Conservation (phyloP, 2,113 vertebrate genomes). For the Columba janthina region DNA sequence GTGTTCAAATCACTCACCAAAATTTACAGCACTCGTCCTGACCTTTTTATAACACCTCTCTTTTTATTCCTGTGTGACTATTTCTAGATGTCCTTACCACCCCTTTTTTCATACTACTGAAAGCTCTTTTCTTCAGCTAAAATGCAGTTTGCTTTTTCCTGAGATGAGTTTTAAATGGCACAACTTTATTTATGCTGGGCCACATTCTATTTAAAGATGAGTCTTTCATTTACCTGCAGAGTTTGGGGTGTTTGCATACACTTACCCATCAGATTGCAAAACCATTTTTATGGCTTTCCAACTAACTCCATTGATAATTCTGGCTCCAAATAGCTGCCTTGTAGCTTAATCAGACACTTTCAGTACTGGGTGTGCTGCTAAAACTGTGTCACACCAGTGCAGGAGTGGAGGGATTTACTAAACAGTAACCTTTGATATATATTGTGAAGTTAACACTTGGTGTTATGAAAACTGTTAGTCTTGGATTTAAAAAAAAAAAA, state of each 20-base stretch:
- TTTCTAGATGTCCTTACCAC: conserved; percentile 32
- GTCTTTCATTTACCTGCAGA: not conserved
- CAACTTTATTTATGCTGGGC: not conserved
- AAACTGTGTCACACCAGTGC: not conserved
- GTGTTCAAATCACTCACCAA: not conserved
- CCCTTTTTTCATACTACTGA: not conserved
- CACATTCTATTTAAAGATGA: conserved; percentile 25
- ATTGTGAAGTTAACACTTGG: not conserved
- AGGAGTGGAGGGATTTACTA: not conserved
- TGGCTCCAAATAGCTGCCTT: not conserved
- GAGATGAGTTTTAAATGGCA: not conserved
- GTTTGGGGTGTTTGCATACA: not conserved
- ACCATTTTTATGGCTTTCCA: not conserved
- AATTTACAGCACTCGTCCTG: not conserved
- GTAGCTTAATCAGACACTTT: not conserved
- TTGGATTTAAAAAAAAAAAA: not conserved
- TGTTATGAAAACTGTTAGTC: not conserved
- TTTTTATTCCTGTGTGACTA: conserved; percentile 26
- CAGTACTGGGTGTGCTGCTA: not conserved
- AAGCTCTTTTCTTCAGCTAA: conserved; percentile 12
- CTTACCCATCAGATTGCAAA: not conserved
- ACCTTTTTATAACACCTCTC: conserved; percentile 5
- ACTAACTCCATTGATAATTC: conserved; percentile 31
- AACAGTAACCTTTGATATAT: conserved; percentile 9
- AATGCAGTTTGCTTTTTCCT: not conserved